Evolutionary conservation across 1,140 invertebrate genomes (phyloP).

Genomic region (Drosophila pallidifrons): DNA sequence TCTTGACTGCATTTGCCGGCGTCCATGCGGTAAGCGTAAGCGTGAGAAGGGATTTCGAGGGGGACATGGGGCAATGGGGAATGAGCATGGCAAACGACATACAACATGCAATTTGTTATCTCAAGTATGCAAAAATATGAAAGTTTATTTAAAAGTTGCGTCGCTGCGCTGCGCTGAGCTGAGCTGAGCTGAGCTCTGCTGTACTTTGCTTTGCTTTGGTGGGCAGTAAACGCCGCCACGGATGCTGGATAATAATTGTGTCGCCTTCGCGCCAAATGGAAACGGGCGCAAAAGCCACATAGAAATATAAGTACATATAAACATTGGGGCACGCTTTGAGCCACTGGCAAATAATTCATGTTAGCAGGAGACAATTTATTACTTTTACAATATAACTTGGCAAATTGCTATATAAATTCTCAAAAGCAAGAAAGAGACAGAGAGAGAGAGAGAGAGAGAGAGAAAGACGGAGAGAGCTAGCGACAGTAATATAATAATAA

Average conservation of each 20-base stretch:
- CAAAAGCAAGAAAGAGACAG: conserved; percentile 23
- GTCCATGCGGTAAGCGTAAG: conserved; percentile 2
- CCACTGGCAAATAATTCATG: conserved; percentile 58
- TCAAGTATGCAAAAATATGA: conserved; percentile 82
- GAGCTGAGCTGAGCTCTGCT: too few relatives aligned
- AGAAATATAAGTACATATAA: conserved; percentile 21
- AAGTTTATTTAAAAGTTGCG: conserved; percentile 81
- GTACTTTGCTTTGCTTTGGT: conserved; percentile 44
- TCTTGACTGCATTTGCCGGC: conserved; percentile 3
- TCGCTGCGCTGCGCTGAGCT: conserved; percentile 36
- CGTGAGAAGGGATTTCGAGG: background rate
- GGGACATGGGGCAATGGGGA: background rate
- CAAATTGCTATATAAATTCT: conserved; percentile 78
- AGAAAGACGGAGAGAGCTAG: background rate
- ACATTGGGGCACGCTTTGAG: conserved; percentile 21
- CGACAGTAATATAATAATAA: background rate
- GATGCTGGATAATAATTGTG: conserved; percentile 75
- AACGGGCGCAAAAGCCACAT: conserved; percentile 29
- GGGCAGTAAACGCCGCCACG: conserved; percentile 55
- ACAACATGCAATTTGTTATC: conserved; percentile 80
- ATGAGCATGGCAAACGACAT: conserved; percentile 59
- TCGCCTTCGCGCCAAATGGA: conserved; percentile 40
- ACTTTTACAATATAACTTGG: conserved; percentile 80
- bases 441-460: background rate
- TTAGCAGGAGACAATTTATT: conserved; percentile 77